Conservation (phyloP, 2,797 vertebrate species). For the Echiichthys vipera region DNA sequence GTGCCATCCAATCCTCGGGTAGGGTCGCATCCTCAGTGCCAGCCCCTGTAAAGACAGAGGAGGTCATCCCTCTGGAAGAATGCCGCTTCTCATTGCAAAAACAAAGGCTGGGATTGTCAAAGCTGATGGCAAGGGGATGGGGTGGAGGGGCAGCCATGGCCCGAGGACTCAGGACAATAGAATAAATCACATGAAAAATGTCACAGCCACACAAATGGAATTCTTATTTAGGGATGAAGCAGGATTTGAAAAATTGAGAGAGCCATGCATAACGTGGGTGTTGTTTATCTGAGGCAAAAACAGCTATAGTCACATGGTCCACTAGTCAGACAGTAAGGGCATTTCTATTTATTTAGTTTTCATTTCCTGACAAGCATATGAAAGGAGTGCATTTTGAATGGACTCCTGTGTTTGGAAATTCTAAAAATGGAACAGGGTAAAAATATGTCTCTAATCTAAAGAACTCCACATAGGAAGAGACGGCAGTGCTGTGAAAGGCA, state of each 20-base stretch:
- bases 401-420: constrained; percentile 30
- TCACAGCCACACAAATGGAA: constrained; percentile 62
- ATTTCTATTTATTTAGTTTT: constrained; percentile 56
- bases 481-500: constrained; percentile 8
- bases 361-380: constrained; percentile 62
- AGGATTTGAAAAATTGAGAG: constrained; percentile 47
- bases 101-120: constrained; percentile 85
- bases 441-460: constrained; percentile 37
- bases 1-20: constrained; percentile 64
- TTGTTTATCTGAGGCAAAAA: constrained; percentile 59
- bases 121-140: constrained; percentile 69
- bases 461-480: constrained; percentile 29
- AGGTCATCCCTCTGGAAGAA: constrained; percentile 84
- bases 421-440: constrained; percentile 19
- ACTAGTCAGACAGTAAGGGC: constrained; percentile 39
- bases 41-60: constrained; percentile 79
- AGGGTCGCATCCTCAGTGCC: constrained; percentile 71
- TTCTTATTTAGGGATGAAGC: constrained; percentile 53
- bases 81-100: constrained; percentile 83
- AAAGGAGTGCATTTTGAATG: constrained; percentile 56
- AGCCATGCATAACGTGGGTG: constrained; percentile 32
- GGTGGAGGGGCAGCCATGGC: constrained; percentile 64
- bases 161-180: constrained; percentile 70
- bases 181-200: constrained; percentile 79
- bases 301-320: constrained; percentile 61